These are phyloP conservation scores for Aradophagus sp. DNA, from an alignment of 1,140 invertebrate genomes.

Conservation along the genomic window DNA sequence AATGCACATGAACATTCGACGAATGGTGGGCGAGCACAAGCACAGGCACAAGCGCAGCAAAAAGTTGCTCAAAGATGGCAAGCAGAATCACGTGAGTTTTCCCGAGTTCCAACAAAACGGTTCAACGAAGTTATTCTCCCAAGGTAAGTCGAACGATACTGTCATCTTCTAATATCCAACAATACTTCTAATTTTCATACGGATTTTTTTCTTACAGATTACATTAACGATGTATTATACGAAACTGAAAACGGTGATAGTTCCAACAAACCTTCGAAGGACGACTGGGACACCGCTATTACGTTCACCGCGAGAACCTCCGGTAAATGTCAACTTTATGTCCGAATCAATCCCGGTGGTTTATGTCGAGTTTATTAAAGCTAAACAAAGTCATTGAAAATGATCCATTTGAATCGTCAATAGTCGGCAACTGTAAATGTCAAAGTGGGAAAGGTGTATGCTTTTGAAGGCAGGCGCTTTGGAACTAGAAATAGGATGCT, in stretches of 20 bases:
- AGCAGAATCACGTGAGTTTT: constrained; percentile 89
- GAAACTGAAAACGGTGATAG: constrained; percentile 79
- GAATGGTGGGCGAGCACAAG: constrained; percentile 88
- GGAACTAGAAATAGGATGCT: constrained; percentile 19
- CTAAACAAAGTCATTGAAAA: too few species aligned
- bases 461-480: constrained; percentile 23
- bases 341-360: constrained; percentile 8
- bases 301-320: constrained; percentile 89
- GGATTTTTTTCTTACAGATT: constrained; percentile 79
- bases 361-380: too few species aligned
- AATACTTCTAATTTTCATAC: too few species aligned
- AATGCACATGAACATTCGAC: constrained; percentile 92
- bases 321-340: constrained; percentile 80
- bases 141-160: too few species aligned
- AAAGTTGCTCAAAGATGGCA: constrained; percentile 80
- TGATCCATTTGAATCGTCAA: constrained; percentile 34
- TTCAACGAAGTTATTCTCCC: constrained; percentile 87
- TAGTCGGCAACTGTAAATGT: constrained; percentile 17
- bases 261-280: constrained; percentile 74
- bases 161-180: too few species aligned
- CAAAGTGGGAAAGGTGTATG: constrained; percentile 26
- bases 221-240: constrained; percentile 86
- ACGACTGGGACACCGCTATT: constrained; percentile 89
- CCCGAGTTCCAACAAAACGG: constrained; percentile 90
- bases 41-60: constrained; percentile 88